Conservation (phyloP, 1,140 invertebrate species). For the Pogonomyrmex barbatus region DNA sequence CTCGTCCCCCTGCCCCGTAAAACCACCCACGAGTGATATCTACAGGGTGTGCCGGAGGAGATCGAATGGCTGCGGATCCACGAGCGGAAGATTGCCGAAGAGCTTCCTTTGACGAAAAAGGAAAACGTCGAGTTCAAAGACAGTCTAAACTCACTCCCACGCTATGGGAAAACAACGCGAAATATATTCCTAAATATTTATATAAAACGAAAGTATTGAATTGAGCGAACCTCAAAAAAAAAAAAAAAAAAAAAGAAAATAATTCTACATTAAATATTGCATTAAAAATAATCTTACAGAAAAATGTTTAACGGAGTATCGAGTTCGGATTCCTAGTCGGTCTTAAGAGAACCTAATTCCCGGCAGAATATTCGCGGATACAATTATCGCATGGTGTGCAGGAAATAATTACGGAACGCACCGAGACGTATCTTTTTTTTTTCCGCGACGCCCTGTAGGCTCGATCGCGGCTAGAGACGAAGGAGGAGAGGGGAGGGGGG, state of each 20-base stretch:
- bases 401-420: constrained; percentile 28
- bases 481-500: background rate
- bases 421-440: constrained; percentile 17
- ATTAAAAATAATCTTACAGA: too few relatives aligned
- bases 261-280: background rate
- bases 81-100: background rate
- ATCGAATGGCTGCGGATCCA: constrained; percentile 15
- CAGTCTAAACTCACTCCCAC: background rate
- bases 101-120: background rate
- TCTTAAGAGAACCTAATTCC: background rate
- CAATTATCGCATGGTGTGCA: constrained; percentile 14
- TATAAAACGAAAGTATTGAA: background rate
- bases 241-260: background rate
- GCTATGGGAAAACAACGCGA: background rate
- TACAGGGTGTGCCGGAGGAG: constrained; percentile 42
- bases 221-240: background rate
- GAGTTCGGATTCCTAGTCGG: too few relatives aligned
- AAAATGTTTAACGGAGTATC: background rate
- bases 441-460: constrained; percentile 52
- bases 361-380: constrained; percentile 2
- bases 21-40: constrained; percentile 66
- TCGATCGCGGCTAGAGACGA: constrained; percentile 30
- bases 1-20: constrained; percentile 44
- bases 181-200: background rate
- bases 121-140: background rate